Base-by-base conservation (phyloP, 2,113 vertebrate species). In the Sapajus apella region DNA sequence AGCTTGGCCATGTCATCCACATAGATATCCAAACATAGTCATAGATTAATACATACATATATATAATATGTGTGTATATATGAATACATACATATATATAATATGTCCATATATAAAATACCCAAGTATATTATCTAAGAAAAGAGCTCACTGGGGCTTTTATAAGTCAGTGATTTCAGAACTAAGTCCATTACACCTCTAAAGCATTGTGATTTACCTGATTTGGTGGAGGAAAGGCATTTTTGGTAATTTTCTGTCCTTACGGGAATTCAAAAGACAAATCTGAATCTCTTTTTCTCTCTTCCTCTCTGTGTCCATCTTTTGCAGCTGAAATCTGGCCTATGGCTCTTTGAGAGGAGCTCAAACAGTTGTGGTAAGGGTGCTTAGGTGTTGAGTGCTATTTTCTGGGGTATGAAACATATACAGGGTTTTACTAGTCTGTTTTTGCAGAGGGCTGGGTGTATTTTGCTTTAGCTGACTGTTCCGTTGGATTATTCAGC, bases 191-290 rank as follows among this genome's bases (percentile, higher is more conserved):
- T 92, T 50, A 76, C 5, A 23, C n/a, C 14, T 86, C 1, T 70
- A 56, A 87, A 87, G 8, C n/a, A 3, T 77, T 92, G 8, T 64
- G 77, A 79, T 91, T 72, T 90, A 13, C 20, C 37, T 83, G 43
- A 32, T 86, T 83, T 93, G 76, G 40, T 93, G 83, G 37, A 70
- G 47, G 35, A 68, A 90, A 72, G 82, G 32, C 16, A 45, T 56
- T 91, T 85, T 85, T 79, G 82, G 87, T 40, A 83, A 79, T 92
- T 84, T 77, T 45, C 27, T 92, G 90, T 93, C 47, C 13, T 4
- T 66, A 0, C 66, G 16, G 75, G 76, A 68, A 64, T 61, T 25
- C 61, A 90, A 35, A 90, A n/a, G 77, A 55, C 66, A 95, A n/a
- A 66, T 40, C 32, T 82, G 20, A 64, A 1, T 55, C 79, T 21